Conservation (phyloP, 92 coral and sea anemone genomes). For the Siderastrea radians region DNA sequence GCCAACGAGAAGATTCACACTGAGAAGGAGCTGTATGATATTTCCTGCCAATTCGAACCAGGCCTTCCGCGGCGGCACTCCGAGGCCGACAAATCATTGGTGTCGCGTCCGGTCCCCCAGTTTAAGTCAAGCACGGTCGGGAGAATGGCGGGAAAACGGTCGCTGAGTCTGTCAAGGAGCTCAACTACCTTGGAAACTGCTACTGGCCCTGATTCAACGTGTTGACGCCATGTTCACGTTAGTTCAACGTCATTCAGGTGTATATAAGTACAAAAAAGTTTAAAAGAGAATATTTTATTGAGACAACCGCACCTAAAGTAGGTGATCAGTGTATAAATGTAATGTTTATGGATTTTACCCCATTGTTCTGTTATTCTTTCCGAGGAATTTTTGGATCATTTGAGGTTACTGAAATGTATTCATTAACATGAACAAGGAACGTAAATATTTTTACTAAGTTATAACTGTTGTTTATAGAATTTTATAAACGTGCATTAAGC, state of each 20-base stretch:
- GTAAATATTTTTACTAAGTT: conserved; percentile 36
- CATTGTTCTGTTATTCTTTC: background rate
- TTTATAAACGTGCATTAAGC: background rate
- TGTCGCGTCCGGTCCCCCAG: conserved; percentile 74
- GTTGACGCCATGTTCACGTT: conserved; percentile 36
- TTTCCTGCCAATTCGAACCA: conserved; percentile 96
- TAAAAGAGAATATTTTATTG: background rate
- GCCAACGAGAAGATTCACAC: conserved; percentile 85
- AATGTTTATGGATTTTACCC: background rate
- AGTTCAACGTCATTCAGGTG: background rate
- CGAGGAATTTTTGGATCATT: background rate
- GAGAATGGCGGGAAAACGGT: conserved; percentile 54
- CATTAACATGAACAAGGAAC: conserved; percentile 4
- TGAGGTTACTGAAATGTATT: background rate
- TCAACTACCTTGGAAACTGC: conserved; percentile 41
- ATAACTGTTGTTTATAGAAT: conserved; percentile 14
- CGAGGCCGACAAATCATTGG: conserved; percentile 68
- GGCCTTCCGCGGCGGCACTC: conserved; percentile 82
- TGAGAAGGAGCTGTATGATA: conserved; percentile 91
- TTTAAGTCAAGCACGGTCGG: conserved; percentile 70
- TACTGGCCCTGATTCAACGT: conserved; percentile 28
- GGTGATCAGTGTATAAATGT: conserved; percentile 1
- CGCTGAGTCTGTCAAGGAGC: conserved; percentile 39
- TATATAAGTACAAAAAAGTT: background rate
- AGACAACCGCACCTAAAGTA: background rate